Percentiles rank a stretch among this genome's conserved stretches.
phyloP scores from a whole-genome alignment of 2,797 vertebrate species.

The Enteromius afrohamiltoni region DNA sequence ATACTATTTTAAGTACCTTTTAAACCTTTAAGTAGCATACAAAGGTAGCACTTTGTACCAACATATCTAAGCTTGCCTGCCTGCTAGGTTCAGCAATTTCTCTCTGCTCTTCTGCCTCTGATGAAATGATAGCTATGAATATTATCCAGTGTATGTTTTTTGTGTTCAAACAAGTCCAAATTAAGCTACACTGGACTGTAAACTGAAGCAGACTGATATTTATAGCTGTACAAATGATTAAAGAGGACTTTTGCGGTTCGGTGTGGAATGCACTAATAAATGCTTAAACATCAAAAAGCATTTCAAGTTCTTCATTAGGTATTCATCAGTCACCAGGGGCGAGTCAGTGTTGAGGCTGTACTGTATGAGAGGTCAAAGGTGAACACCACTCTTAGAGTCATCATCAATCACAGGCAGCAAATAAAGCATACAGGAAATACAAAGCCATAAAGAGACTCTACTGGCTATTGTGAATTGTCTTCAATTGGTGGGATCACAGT shows the following conservation, averaged over 20 bases:
- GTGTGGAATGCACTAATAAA: neutral
- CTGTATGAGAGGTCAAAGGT: constrained; percentile 27
- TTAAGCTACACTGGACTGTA: neutral
- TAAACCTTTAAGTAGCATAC: too few relatives aligned
- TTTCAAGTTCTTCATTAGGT: neutral
- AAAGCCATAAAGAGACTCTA: constrained; percentile 24
- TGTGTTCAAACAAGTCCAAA: neutral
- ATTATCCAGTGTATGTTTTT: neutral
- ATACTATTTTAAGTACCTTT: too few relatives aligned
- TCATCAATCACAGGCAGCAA: constrained; percentile 35
- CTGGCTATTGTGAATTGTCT: neutral
- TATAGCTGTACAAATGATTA: neutral
- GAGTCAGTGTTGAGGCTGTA: neutral
- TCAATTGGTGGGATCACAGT: neutral
- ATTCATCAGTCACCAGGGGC: constrained; percentile 9
- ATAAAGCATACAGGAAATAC: neutral
- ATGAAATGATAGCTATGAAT: neutral
- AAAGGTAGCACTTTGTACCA: too few relatives aligned
- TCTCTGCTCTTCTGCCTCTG: neutral
- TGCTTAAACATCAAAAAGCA: neutral
- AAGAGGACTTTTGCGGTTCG: neutral
- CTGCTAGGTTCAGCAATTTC: neutral
- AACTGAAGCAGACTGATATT: neutral
- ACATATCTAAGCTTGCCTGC: neutral
- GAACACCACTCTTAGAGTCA: constrained; percentile 2